These are phyloP conservation scores for Drosophila peninsularis DNA, from an alignment of 2,888 invertebrate genomes.

Conservation along the genomic window DNA sequence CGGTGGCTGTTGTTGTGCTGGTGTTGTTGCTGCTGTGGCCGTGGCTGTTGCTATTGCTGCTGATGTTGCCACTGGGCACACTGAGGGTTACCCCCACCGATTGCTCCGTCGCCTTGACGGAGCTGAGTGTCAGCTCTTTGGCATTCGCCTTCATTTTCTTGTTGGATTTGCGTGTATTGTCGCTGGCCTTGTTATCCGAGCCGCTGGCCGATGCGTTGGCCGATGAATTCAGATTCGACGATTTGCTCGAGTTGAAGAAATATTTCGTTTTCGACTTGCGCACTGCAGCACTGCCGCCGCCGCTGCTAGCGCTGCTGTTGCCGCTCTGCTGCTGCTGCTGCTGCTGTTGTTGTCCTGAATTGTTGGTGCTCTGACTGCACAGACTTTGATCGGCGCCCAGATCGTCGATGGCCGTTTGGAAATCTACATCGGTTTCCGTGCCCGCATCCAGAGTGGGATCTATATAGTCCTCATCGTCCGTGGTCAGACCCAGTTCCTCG, in stretches of 20 bases:
- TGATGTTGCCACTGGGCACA: constrained; percentile 32
- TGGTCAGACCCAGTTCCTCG: constrained; percentile 95
- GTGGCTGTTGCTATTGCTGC: constrained; percentile 16
- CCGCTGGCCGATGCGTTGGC: constrained; percentile 80
- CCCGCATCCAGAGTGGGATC: constrained; percentile 85
- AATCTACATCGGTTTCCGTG: constrained; percentile 71
- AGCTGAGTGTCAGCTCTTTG: constrained; percentile 81
- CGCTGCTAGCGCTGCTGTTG: constrained; percentile 76
- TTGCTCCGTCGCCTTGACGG: constrained; percentile 77
- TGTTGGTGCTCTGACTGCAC: constrained; percentile 50
- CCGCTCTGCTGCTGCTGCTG: constrained; percentile 43
- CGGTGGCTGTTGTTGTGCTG: not conserved
- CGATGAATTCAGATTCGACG: constrained; percentile 67
- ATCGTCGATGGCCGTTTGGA: constrained; percentile 74
- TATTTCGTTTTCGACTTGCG: constrained; percentile 73
- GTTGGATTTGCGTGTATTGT: constrained; percentile 69
- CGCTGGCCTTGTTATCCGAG: constrained; percentile 77
- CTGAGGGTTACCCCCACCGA: constrained; percentile 49
- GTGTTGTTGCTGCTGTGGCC: constrained; percentile 5
- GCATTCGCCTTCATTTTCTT: constrained; percentile 79
- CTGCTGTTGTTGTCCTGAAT: constrained; percentile 35
- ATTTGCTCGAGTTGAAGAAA: constrained; percentile 74
- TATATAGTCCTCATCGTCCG: constrained; percentile 95
- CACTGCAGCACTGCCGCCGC: constrained; percentile 52
- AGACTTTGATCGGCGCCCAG: constrained; percentile 59